Evolutionary conservation across 1,140 invertebrate species (phyloP), one percentile per base, ranked within the genome.

Genomic region (Drosophila lini): DNA sequence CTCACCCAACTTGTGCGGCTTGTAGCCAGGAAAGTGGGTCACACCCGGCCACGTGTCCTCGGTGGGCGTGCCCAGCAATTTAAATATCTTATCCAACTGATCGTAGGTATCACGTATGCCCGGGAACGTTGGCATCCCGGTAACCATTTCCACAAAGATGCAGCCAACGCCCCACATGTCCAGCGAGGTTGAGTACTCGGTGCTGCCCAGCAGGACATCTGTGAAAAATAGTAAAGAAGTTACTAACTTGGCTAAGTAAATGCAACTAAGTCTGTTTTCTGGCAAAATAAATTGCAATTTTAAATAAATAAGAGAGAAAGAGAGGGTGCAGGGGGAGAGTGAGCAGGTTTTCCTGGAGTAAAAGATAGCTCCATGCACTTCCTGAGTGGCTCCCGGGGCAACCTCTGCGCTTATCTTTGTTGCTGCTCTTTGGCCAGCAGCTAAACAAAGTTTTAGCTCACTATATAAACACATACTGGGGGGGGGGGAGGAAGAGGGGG

Each of bases 141-240:
- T 98, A 69, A 99, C 95, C 97, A 99, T 99, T 93, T 99, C 98
- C 44, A 98, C 97, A 93, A 99, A 99, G 93, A 99, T 99, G 93
- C 98, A 99, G 28, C 98, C 98, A 52, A 99, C 98, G 60, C 98
- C 98, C 98, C 98, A 99, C 96, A 99, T 98, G 93, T 99, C 96
- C 79, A 97, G 93, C 40, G 96, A 97, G 59, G 98, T 98, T 22
- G 97, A 98, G 93, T 99, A 99, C 91, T 99, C 96, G 5, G 98
- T 99, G 69, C 97, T 98, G 57, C 98, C 98, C 44, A 99, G 94
- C 15, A 99, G 94, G 13, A 99, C 98, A 93, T 99, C 98, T 94
- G 83, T 19, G 60, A 64, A 15, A 15, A 32, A 53, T 6, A 15
- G 3, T 0, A 19, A 11, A 16, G 2, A 56, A 19, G 48, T 32